phyloP scores from a whole-genome alignment of 2,888 invertebrate genomes.

The Lasioglossum figueresi region DNA sequence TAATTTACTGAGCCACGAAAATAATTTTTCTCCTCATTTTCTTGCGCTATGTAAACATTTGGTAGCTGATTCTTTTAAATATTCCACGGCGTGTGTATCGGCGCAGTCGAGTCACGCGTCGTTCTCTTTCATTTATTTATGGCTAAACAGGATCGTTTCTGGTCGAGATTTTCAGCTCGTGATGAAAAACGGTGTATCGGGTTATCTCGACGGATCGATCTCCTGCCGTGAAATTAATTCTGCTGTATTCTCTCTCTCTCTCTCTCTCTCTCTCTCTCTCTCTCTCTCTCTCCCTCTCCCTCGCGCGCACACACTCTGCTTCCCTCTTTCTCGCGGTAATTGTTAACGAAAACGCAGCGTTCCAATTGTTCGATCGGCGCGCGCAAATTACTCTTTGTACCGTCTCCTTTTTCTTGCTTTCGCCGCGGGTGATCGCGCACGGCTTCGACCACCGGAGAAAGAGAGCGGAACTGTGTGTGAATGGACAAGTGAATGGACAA shows the following conservation, averaged over 20 bases:
- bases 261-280: neutral
- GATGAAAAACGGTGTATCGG: neutral
- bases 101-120: neutral
- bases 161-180: neutral
- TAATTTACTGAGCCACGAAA: neutral
- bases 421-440: neutral
- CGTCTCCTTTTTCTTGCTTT: neutral
- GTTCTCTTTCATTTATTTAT: neutral
- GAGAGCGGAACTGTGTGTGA: neutral
- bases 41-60: neutral
- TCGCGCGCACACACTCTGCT: neutral
- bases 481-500: neutral
- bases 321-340: neutral
- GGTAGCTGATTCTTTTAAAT: neutral
- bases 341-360: constrained; percentile 13
- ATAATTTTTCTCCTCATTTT: neutral
- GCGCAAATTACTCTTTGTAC: neutral
- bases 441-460: neutral
- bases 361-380: neutral
- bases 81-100: neutral
- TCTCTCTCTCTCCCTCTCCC: neutral
- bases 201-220: neutral
- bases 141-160: neutral
- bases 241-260: neutral
- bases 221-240: neutral